Percentiles rank a stretch among this genome's conserved stretches.
phyloP scores from a whole-genome alignment of 2,113 vertebrate species.

The Periophthalmodon schlosseri region DNA sequence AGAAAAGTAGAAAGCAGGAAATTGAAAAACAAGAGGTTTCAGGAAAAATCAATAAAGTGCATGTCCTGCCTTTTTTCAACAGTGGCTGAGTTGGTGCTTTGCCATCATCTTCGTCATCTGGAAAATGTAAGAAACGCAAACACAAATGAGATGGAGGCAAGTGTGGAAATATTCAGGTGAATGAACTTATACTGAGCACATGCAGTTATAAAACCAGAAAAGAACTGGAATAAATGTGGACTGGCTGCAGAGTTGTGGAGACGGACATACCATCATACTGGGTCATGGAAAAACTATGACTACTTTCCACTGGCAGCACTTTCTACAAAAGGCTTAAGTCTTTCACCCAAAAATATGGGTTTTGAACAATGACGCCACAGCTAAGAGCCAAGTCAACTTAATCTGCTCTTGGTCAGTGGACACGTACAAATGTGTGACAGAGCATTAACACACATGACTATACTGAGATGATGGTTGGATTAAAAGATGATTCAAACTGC shows the following conservation, averaged over 20 bases:
- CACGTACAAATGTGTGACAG: background rate
- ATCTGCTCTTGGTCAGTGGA: background rate
- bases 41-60: conserved; percentile 74
- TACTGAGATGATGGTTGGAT: background rate
- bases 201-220: background rate
- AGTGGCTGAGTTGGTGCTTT: conserved; percentile 93
- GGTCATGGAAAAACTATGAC: conserved; percentile 15
- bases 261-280: background rate
- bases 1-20: conserved; percentile 23
- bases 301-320: conserved; percentile 11
- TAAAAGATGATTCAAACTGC: conserved; percentile 14
- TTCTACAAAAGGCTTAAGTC: background rate
- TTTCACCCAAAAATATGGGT: conserved; percentile 10
- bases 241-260: background rate
- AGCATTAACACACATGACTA: conserved; percentile 8
- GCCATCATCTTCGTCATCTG: conserved; percentile 96
- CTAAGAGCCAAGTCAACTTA: conserved; percentile 17
- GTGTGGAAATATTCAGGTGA: conserved; percentile 2
- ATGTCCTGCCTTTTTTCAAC: conserved; percentile 99
- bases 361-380: conserved; percentile 14
- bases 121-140: conserved; percentile 65
- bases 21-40: conserved; percentile 33
- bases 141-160: conserved; percentile 19
- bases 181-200: background rate
- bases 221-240: background rate